A percentile compares a stretch with the other conserved stretches of the same genome.
Conservation (phyloP, 2,113 vertebrate species). For the Paradoxurus hermaphroditus region DNA sequence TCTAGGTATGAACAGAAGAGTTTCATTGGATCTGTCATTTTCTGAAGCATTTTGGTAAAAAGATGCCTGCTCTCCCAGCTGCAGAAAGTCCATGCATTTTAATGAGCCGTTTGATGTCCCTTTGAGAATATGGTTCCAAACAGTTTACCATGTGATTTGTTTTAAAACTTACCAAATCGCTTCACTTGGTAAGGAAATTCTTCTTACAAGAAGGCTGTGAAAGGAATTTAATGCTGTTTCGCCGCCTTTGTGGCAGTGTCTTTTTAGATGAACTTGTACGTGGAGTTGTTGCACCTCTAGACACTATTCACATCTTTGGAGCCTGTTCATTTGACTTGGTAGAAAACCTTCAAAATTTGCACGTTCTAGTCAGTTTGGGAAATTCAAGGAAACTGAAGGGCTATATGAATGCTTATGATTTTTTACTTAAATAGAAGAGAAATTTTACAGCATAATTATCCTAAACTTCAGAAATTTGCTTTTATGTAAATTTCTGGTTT, state of each 20-base stretch:
- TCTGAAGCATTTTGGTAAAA: background rate
- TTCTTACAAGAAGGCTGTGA: background rate
- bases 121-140: background rate
- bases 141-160: background rate
- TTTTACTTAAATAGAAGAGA: conserved; percentile 6
- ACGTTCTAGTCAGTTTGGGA: background rate
- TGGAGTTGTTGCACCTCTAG: background rate
- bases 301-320: background rate
- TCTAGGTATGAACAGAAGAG: background rate
- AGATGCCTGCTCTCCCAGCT: background rate
- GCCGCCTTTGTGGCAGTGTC: background rate
- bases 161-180: background rate
- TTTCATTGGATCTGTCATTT: background rate
- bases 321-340: background rate
- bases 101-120: background rate
- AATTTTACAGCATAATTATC: background rate
- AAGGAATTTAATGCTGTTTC: background rate
- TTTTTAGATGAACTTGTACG: background rate
- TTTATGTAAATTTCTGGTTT: background rate
- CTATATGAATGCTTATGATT: background rate
- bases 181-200: background rate
- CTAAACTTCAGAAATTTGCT: background rate
- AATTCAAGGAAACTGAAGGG: background rate
- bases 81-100: background rate
- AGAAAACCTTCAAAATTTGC: background rate